These are phyloP conservation scores for Phrynocephalus vlangalii DNA, from an alignment of 2,797 vertebrate species.

Conservation along the genomic window DNA sequence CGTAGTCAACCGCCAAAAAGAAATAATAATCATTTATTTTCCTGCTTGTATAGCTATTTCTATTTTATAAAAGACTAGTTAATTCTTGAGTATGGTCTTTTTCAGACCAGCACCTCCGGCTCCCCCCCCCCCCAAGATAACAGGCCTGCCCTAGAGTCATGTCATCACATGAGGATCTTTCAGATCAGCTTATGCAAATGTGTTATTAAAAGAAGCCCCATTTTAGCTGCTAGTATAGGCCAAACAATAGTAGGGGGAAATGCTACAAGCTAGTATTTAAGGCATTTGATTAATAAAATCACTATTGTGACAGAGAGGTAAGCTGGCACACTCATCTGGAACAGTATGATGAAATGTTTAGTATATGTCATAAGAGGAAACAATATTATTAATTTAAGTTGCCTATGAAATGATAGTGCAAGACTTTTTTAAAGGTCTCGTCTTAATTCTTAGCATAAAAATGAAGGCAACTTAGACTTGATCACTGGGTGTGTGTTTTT, in stretches of 20 bases:
- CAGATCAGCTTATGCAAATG: constrained; percentile 86
- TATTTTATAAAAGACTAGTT: constrained; percentile 80
- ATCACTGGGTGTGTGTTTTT: neutral
- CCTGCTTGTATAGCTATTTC: constrained; percentile 80
- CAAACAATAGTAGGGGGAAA: constrained; percentile 79
- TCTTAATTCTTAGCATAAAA: constrained; percentile 44
- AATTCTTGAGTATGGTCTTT: constrained; percentile 82
- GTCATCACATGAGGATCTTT: constrained; percentile 77
- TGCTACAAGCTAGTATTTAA: constrained; percentile 71
- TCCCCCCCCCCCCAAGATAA: constrained; percentile 71
- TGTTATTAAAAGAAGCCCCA: constrained; percentile 78
- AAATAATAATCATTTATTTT: constrained; percentile 84
- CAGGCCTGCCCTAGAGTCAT: constrained; percentile 78
- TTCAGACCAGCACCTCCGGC: constrained; percentile 74
- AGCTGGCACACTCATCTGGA: constrained; percentile 58
- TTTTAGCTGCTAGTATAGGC: constrained; percentile 78
- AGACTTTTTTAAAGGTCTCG: constrained; percentile 23
- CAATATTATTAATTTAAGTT: constrained; percentile 58
- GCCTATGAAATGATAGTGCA: constrained; percentile 39
- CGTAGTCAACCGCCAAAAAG: constrained; percentile 82
- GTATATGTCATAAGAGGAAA: constrained; percentile 49
- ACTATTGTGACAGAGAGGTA: constrained; percentile 60
- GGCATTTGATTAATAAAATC: constrained; percentile 76
- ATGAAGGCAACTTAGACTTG: neutral
- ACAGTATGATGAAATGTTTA: constrained; percentile 47